Conservation (phyloP, 2,113 vertebrate species). For the Microtus richardsoni region DNA sequence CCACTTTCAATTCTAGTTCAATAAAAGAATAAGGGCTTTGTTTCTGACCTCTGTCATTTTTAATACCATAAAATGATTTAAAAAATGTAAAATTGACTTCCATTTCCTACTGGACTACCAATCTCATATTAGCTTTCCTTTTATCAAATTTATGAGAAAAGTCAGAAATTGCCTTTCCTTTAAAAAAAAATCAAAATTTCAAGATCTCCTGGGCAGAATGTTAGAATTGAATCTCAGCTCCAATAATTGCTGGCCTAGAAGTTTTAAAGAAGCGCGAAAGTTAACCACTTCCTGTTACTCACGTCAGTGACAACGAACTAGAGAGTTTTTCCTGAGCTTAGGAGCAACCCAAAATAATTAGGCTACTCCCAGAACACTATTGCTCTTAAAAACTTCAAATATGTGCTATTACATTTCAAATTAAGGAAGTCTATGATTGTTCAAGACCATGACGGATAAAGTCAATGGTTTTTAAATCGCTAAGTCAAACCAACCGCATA, state of each 20-base stretch:
- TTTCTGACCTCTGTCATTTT: constrained; percentile 91
- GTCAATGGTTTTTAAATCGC: constrained; percentile 16
- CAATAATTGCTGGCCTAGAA: constrained; percentile 79
- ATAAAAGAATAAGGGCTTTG: constrained; percentile 86
- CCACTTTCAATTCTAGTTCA: constrained; percentile 88
- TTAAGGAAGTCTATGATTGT: constrained; percentile 45
- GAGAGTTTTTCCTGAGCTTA: constrained; percentile 3
- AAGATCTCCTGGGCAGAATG: constrained; percentile 75
- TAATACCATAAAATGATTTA: constrained; percentile 88
- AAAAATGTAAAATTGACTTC: constrained; percentile 88
- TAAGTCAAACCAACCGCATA: constrained; percentile 32
- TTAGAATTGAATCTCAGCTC: constrained; percentile 80
- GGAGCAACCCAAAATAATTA: constrained; percentile 34
- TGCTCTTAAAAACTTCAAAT: constrained; percentile 57
- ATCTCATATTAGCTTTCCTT: constrained; percentile 81
- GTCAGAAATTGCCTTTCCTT: constrained; percentile 81
- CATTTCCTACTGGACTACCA: constrained; percentile 83
- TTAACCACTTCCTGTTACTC: constrained; percentile 59
- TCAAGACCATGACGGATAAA: constrained; percentile 47
- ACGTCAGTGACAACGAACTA: constrained; percentile 52
- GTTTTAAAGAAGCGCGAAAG: constrained; percentile 78
- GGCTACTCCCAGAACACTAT: constrained; percentile 50
- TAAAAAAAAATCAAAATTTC: constrained; percentile 74
- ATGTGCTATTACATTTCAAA: constrained; percentile 27
- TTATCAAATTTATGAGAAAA: constrained; percentile 84